These are phyloP conservation scores for Dendronephthya gigantea DNA, from an alignment of 64 coral and sea anemone genomes.

Conservation along the genomic window DNA sequence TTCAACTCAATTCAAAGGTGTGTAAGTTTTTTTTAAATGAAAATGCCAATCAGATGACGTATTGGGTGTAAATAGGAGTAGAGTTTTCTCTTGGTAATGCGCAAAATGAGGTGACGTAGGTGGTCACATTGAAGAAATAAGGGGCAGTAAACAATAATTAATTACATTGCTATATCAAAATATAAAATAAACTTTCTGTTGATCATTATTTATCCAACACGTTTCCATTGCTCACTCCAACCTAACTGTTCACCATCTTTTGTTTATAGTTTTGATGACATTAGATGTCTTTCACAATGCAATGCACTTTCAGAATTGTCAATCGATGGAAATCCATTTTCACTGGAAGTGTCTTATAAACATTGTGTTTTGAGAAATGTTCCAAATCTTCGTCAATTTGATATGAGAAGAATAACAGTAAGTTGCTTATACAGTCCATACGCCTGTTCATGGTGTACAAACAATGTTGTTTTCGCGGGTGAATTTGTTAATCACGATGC, in stretches of 20 bases:
- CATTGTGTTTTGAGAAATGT: not conserved
- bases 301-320: not conserved
- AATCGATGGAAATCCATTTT: not conserved
- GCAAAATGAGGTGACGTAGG: too few species aligned
- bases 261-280: not conserved
- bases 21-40: not conserved
- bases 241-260: not conserved
- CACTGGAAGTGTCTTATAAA: not conserved
- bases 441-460: too few species aligned
- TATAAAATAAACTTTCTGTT: too few species aligned
- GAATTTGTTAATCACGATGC: too few species aligned
- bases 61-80: too few species aligned
- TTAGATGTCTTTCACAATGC: not conserved
- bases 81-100: too few species aligned
- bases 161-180: too few species aligned
- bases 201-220: not conserved
- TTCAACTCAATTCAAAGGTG: constrained; percentile 92
- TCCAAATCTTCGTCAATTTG: not conserved
- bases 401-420: not conserved
- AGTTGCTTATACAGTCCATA: not conserved
- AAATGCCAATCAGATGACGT: too few species aligned
- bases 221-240: not conserved
- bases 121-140: too few species aligned
- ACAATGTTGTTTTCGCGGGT: too few species aligned
- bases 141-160: too few species aligned